Conservation (phyloP, 1,140 invertebrate genomes). For the Pseudomyrmex dendroicus region DNA sequence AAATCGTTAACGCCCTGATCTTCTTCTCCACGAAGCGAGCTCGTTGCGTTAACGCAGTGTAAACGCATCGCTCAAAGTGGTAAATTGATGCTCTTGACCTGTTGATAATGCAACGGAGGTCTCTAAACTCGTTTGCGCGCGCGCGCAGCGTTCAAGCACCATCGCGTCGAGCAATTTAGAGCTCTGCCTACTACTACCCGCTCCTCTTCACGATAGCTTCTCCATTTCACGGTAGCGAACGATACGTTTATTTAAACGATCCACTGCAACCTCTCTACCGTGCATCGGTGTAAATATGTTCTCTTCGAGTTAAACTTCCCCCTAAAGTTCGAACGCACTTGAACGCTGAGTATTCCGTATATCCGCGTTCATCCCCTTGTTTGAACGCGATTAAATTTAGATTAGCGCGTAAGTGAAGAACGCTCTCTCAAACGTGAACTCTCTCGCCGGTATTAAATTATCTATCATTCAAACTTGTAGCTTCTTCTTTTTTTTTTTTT, state of each 20-base stretch:
- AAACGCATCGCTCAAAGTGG: conserved; percentile 46
- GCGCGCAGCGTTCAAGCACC: not conserved
- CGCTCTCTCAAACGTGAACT: too few relatives aligned
- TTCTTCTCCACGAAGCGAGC: not conserved
- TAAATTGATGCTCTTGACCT: conserved; percentile 65
- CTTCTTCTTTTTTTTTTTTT: too few relatives aligned
- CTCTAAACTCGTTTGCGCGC: conserved; percentile 28
- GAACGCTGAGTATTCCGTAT: too few relatives aligned
- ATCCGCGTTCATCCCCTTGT: too few relatives aligned
- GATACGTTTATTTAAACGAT: conserved; percentile 10
- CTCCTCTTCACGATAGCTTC: too few relatives aligned
- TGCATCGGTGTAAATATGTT: not conserved
- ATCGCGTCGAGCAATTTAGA: conserved; percentile 12
- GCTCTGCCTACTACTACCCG: not conserved
- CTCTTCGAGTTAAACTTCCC: too few relatives aligned
- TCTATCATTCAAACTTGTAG: too few relatives aligned
- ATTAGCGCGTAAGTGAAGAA: too few relatives aligned
- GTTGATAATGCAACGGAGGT: conserved; percentile 29
- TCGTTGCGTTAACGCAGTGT: conserved; percentile 26
- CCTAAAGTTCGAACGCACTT: too few relatives aligned
- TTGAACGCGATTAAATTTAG: too few relatives aligned
- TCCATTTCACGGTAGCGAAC: not conserved
- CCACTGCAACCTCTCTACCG: not conserved
- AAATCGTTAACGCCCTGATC: conserved; percentile 67
- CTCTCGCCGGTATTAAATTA: too few relatives aligned